These are phyloP conservation scores for Brachypodius melanocephalos DNA, from an alignment of 2,113 vertebrate genomes.

Conservation along the genomic window DNA sequence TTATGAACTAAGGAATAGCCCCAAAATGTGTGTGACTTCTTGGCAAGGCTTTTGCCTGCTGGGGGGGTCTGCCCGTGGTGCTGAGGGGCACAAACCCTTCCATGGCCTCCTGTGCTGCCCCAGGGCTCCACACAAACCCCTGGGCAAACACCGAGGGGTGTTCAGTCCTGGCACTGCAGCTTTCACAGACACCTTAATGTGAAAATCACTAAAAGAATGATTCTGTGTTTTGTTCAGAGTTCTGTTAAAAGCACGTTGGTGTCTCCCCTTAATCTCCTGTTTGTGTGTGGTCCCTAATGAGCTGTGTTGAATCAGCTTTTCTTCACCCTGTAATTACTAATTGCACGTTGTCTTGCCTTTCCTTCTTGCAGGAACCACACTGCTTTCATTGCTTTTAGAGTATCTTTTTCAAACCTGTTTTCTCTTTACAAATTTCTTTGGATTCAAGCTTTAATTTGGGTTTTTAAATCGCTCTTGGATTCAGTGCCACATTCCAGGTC, in stretches of 20 bases:
- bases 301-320: not conserved
- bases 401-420: not conserved
- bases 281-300: not conserved
- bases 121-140: not conserved
- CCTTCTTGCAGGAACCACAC: not conserved
- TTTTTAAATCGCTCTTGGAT: fast-evolving
- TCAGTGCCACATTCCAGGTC: not conserved
- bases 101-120: fast-evolving
- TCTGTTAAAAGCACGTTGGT: not conserved
- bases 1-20: not conserved
- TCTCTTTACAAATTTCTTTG: not conserved
- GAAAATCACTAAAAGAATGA: too few relatives aligned
- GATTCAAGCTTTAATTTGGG: not conserved
- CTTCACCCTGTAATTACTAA: not conserved
- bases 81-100: not conserved
- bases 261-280: not conserved
- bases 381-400: not conserved
- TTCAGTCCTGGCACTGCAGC: fast-evolving
- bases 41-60: not conserved
- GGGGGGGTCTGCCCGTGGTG: fast-evolving
- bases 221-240: fast-evolving
- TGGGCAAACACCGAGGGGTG: fast-evolving
- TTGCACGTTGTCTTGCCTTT: not conserved
- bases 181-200: not conserved
- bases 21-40: not conserved